Percentiles rank a stretch among this genome's conserved stretches.
Conservation (phyloP, 2,113 vertebrate species). For the Eublepharis macularius region DNA sequence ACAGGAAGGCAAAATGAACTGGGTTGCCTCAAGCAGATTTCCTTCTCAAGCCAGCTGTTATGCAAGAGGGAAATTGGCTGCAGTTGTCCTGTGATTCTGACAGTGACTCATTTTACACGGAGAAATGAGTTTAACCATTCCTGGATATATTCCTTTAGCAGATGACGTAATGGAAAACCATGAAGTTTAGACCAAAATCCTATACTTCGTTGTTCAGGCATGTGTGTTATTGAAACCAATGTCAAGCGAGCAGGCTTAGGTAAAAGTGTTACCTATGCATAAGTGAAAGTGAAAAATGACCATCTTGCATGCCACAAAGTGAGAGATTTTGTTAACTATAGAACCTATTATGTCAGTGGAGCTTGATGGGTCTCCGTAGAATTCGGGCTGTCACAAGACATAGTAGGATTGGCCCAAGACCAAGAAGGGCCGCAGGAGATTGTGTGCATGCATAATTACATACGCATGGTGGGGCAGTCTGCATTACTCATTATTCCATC, state of each 20-base stretch:
- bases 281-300: not conserved
- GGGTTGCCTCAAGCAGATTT: slow-evolving; percentile 9
- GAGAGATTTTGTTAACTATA: not conserved
- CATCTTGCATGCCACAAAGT: not conserved
- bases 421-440: not conserved
- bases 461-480: not conserved
- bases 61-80: not conserved
- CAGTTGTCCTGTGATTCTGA: not conserved
- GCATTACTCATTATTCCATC: not conserved
- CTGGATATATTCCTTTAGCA: not conserved
- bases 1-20: slow-evolving; percentile 14
- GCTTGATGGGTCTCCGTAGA: too few species aligned
- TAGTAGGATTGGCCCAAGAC: not conserved
- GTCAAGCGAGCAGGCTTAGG: not conserved
- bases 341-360: not conserved
- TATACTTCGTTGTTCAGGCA: not conserved
- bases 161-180: not conserved
- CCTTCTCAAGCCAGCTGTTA: slow-evolving; percentile 8
- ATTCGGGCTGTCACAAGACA: not conserved
- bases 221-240: not conserved
- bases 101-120: not conserved
- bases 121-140: not conserved
- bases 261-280: not conserved
- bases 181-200: not conserved
- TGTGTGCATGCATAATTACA: too few species aligned